Percentiles rank a stretch among this genome's conserved stretches.
phyloP scores from a whole-genome alignment of 2,113 vertebrate genomes.

The Myotis davidii region DNA sequence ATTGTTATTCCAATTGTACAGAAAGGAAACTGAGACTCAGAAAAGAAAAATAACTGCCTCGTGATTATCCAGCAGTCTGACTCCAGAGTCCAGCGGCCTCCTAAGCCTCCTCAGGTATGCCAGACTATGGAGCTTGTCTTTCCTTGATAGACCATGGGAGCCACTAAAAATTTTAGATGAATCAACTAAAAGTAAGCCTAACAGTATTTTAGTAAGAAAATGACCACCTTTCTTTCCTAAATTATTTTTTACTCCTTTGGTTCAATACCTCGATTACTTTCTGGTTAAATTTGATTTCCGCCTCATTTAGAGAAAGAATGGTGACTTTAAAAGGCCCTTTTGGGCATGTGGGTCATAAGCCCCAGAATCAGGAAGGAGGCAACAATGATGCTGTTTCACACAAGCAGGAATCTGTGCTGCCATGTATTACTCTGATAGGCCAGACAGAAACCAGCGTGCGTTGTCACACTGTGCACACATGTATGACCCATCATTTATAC shows the following conservation, averaged over 20 bases:
- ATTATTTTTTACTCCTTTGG: background rate
- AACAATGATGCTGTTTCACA: background rate
- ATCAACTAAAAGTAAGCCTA: background rate
- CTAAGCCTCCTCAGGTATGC: background rate
- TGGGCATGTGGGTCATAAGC: background rate
- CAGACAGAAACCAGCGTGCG: background rate
- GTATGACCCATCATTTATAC: background rate
- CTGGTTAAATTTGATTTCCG: slow-evolving; percentile 42
- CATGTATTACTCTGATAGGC: background rate
- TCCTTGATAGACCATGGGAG: background rate
- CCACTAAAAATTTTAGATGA: background rate
- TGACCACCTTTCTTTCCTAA: background rate
- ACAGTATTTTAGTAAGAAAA: slow-evolving; percentile 16
- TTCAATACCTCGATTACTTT: slow-evolving; percentile 25
- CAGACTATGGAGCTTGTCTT: background rate
- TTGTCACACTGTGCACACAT: background rate
- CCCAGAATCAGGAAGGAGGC: background rate
- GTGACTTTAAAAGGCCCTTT: background rate
- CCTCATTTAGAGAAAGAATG: slow-evolving; percentile 32
- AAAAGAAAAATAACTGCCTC: background rate
- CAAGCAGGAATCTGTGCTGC: background rate
- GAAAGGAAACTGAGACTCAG: slow-evolving; percentile 12
- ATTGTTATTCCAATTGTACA: background rate
- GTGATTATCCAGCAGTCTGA: background rate
- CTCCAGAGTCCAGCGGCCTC: background rate